Evolutionary conservation across 2,888 invertebrate genomes (phyloP), one percentile per base, ranked within the genome.

Genomic region (Parnassius mnemosyne): DNA sequence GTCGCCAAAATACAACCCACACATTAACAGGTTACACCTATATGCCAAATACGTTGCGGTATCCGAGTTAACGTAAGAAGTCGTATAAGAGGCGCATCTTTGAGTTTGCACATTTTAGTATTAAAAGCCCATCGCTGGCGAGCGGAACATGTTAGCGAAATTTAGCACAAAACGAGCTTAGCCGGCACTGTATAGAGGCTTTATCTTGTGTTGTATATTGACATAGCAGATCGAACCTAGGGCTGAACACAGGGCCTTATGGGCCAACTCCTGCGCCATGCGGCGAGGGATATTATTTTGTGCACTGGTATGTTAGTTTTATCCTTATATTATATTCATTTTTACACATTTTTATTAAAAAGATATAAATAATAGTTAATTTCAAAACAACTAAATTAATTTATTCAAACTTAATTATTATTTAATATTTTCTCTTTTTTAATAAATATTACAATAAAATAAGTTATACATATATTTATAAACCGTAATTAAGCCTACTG

Each of bases 51-150:
- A 87, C 82, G 84, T 89, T 89, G 88, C 87, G 88, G 89, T 89
- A 85, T 87, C 80, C 84, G 83, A 77, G 80, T 86, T 85, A 89
- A 87, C 86, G 83, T 89, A 89, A 89, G 89, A 89, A 85, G 81
- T 91, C 84, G 89, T 90, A 91, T 91, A 91, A 90, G 90, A 89
- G 83, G 86, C 88, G 85, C 90, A 90, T 91, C 90, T 89, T 89
- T 77, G 84, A 83, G 80, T 91, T 89, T 89, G 89, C 88, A 90
- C 89, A 90, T 82, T 86, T 91, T 87, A 90, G 89, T 91, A 83
- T 83, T 80, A 83, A 84, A 87, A 87, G 86, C 80, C 84, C 85
- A 77, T 80, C 85, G 88, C 80, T 70, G 76, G 83, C 75, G 87
- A 82, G 85, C 87, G 88, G 86, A 85, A 78, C 84, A 86, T 85